phyloP scores from a whole-genome alignment of 2,888 invertebrate species.

The Cheilosia variabilis region DNA sequence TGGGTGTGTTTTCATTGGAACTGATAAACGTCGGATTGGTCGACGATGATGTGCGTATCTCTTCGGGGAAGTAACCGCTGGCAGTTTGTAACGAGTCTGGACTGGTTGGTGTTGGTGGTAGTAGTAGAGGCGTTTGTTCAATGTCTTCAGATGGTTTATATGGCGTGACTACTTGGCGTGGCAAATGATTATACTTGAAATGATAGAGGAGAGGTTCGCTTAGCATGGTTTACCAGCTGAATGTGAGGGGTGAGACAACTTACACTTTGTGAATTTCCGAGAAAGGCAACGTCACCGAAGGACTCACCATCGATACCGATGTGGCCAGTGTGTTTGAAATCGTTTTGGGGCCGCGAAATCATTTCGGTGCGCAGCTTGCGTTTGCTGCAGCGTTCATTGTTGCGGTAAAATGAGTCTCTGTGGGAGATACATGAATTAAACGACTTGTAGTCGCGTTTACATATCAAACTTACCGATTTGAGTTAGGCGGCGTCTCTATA shows the following conservation, averaged over 20 bases:
- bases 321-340: conserved; percentile 97
- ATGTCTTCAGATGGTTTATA: conserved; percentile 94
- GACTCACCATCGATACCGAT: conserved; percentile 98
- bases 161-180: conserved; percentile 94
- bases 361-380: conserved; percentile 92
- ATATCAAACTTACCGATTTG: conserved; percentile 78
- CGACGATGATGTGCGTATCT: conserved; percentile 79
- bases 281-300: conserved; percentile 94
- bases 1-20: conserved; percentile 83
- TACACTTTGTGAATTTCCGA: conserved; percentile 84
- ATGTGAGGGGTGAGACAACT: conserved; percentile 55
- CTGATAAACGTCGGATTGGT: conserved; percentile 83
- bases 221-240: conserved; percentile 6
- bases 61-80: conserved; percentile 83
- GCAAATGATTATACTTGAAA: conserved; percentile 89
- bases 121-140: conserved; percentile 88
- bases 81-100: conserved; percentile 84
- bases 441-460: background rate
- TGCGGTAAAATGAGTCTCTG: conserved; percentile 87
- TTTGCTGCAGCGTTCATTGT: conserved; percentile 85
- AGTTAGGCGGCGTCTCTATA: conserved; percentile 85
- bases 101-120: conserved; percentile 84
- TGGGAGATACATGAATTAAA: background rate
- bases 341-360: conserved; percentile 98
- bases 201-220: conserved; percentile 13